Conservation (phyloP, 2,888 invertebrate genomes). For the Agelastica alni region DNA sequence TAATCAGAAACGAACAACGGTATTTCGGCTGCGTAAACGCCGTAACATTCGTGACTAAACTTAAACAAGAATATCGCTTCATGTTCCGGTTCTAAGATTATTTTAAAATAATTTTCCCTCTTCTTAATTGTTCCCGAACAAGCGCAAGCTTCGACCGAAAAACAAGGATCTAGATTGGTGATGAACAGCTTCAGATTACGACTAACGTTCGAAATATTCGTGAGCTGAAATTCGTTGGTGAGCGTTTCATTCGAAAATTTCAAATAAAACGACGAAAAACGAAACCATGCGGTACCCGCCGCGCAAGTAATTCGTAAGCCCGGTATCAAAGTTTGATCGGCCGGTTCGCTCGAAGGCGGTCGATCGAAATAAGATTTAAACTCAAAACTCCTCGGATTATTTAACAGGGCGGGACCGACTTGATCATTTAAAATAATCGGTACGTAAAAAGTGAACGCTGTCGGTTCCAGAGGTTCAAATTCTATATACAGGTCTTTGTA, state of each 20-base stretch:
- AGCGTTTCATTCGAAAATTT: slow-evolving; percentile 13
- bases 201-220: slow-evolving; percentile 17
- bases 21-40: slow-evolving; percentile 1
- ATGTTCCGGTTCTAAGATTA: slow-evolving; percentile 36
- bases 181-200: slow-evolving; percentile 12
- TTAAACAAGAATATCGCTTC: slow-evolving; percentile 13
- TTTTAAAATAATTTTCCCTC: slow-evolving; percentile 13
- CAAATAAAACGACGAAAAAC: slow-evolving; percentile 30
- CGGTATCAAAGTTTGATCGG: slow-evolving; percentile 21
- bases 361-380: slow-evolving; percentile 25
- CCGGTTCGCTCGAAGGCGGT: not conserved
- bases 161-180: not conserved
- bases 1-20: slow-evolving; percentile 7
- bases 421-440: slow-evolving; percentile 65
- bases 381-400: slow-evolving; percentile 33
- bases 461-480: slow-evolving; percentile 54
- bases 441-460: slow-evolving; percentile 63
- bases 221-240: slow-evolving; percentile 22
- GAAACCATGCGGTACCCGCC: slow-evolving; percentile 33
- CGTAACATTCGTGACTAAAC: slow-evolving; percentile 6
- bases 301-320: slow-evolving; percentile 38
- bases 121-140: not conserved
- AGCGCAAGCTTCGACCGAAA: slow-evolving; percentile 4
- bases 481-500: slow-evolving; percentile 51
- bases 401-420: slow-evolving; percentile 60